These are phyloP conservation scores for Vespertilio murinus DNA, from an alignment of 2,797 vertebrate species.

Conservation along the genomic window DNA sequence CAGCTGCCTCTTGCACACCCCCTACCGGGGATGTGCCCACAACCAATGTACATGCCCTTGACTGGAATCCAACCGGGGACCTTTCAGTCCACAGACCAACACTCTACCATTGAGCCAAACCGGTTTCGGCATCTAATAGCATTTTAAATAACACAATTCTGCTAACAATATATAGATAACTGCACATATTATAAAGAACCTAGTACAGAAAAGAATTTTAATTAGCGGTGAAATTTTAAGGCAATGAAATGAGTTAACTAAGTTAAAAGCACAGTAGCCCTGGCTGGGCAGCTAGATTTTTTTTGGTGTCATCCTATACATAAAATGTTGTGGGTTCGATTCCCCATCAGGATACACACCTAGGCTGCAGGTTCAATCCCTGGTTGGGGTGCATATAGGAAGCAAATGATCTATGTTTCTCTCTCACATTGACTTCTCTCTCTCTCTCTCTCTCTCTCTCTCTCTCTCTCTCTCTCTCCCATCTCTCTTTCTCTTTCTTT, in stretches of 20 bases:
- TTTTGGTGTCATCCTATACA: neutral
- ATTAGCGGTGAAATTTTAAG: constrained; percentile 4
- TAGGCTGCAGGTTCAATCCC: neutral
- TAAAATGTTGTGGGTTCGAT: neutral
- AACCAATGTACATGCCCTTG: too few relatives aligned
- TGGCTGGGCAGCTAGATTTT: neutral
- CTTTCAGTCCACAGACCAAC: too few relatives aligned
- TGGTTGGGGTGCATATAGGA: neutral
- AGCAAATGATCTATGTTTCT: neutral
- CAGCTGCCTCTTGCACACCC: too few relatives aligned
- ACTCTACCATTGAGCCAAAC: too few relatives aligned
- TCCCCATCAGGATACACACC: neutral
- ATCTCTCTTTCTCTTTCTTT: too few relatives aligned
- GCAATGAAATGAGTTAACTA: neutral
- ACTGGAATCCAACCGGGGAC: too few relatives aligned
- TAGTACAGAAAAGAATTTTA: neutral
- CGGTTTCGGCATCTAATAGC: too few relatives aligned
- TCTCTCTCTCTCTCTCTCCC: neutral
- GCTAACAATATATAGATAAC: neutral
- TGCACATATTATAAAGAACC: neutral
- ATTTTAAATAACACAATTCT: constrained; percentile 26
- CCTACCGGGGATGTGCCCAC: too few relatives aligned
- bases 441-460: neutral
- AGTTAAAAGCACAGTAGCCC: constrained; percentile 10
- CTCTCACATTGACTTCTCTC: neutral